Conservation (phyloP, 2,888 invertebrate genomes). For the Colostygia pectinataria region DNA sequence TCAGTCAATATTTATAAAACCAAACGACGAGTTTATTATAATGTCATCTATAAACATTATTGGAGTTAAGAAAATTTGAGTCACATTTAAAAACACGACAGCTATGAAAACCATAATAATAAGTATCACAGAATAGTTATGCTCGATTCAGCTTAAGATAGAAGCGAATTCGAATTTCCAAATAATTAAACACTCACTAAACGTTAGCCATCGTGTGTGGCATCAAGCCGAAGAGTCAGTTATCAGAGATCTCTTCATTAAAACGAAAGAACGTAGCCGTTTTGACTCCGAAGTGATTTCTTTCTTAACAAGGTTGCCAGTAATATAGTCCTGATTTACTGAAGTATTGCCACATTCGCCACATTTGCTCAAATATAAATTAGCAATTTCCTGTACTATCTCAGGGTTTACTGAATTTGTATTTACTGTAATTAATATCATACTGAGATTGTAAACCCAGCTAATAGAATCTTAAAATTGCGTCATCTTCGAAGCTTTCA, state of each 20-base stretch:
- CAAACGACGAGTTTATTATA: neutral
- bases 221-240: conserved; percentile 43
- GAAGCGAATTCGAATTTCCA: conserved; percentile 37
- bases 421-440: too few relatives aligned
- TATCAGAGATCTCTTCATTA: conserved; percentile 63
- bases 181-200: conserved; percentile 36
- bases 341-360: conserved; percentile 1
- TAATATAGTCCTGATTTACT: conserved; percentile 25
- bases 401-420: too few relatives aligned
- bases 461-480: too few relatives aligned
- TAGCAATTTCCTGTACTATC: neutral
- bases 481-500: too few relatives aligned
- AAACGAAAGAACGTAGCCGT: conserved; percentile 50
- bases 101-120: conserved; percentile 14
- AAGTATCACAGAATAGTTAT: conserved; percentile 15
- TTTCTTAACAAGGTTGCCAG: conserved; percentile 41
- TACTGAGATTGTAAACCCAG: too few relatives aligned
- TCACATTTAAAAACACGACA: conserved; percentile 9
- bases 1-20: neutral
- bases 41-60: neutral
- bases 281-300: conserved; percentile 35
- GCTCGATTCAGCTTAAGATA: conserved; percentile 25
- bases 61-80: neutral
- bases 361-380: conserved; percentile 2
- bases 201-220: conserved; percentile 57